Base-by-base conservation (phyloP, 1,140 invertebrate genomes). In the Drosophila arizonae region DNA sequence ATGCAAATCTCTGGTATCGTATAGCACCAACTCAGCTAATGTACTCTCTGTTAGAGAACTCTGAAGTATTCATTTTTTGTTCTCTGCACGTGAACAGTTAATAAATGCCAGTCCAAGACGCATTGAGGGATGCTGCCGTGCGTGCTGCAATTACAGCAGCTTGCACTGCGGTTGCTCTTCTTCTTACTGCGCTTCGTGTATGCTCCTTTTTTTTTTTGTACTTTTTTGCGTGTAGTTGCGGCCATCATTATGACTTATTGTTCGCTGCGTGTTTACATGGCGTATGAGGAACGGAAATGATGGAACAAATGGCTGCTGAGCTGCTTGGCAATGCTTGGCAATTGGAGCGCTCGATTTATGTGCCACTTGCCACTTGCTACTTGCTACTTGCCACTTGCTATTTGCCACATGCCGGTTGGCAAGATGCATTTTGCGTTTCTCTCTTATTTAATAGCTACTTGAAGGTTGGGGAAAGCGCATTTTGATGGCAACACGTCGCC, bases 51-150 rank as follows among this genome's bases (percentile, higher is more conserved):
- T 46, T 24, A 57, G 74, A 8, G 52, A 26, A 78, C 28, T 8
- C 13, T 45, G 6, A 30, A 56, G 62, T 74, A 69, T 71, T 33
- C 70, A 74, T 82, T 74, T 64, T 88, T 87, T 82, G 76, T 70
- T 81, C 66, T 48, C 45, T 67, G 84, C 84, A 88, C 84, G 84
- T 87, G 84, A 88, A 82, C 70, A 79, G 82, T 87, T 87, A 87
- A 87, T 87, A 87, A 87, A 87, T 82, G 84, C 70, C 76, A 87
- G 69, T 67, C 76, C 75, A 72, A 70, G 81, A 81, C 64, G 81
- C 75, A 85, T 85, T 73, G 81, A 81, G 81, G 71, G 61, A 56
- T 67, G 61, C 55, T 72, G 8, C 36, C 76, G 81, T 86, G 81
- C 82, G 81, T 86, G 82, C 76, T 73, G 82, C 79, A 81, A 87